phyloP scores from a whole-genome alignment of 2,888 invertebrate genomes.

The Eristalinus aeneus region DNA sequence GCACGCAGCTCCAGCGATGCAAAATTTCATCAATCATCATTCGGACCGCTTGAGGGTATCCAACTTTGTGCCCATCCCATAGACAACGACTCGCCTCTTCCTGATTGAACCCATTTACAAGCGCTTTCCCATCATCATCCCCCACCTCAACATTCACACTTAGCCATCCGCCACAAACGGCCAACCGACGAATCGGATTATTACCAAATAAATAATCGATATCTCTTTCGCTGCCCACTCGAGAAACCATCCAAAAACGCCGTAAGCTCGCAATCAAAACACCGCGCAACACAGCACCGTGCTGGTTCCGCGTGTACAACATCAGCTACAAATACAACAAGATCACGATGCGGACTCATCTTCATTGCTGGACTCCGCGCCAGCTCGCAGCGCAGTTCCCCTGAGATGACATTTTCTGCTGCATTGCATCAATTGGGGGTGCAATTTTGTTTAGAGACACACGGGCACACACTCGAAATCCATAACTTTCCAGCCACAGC shows the following conservation, averaged over 20 bases:
- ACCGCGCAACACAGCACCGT: constrained; percentile 26
- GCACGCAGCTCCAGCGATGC: neutral
- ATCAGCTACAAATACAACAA: constrained; percentile 43
- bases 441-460: constrained; percentile 44
- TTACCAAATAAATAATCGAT: constrained; percentile 46
- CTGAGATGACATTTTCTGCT: constrained; percentile 61
- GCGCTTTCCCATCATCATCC: neutral
- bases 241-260: constrained; percentile 20
- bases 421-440: constrained; percentile 50
- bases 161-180: constrained; percentile 43
- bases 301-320: constrained; percentile 59
- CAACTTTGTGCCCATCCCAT: neutral
- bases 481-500: constrained; percentile 57
- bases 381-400: constrained; percentile 28
- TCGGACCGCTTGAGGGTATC: neutral
- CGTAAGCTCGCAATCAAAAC: constrained; percentile 59
- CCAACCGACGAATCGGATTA: no score
- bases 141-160: neutral
- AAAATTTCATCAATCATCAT: neutral
- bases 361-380: constrained; percentile 38
- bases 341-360: constrained; percentile 64
- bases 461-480: constrained; percentile 10
- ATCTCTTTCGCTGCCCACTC: constrained; percentile 54
- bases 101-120: neutral
- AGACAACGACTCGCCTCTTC: neutral